Base-by-base conservation (phyloP, 2,113 vertebrate species). In the Menura novaehollandiae region DNA sequence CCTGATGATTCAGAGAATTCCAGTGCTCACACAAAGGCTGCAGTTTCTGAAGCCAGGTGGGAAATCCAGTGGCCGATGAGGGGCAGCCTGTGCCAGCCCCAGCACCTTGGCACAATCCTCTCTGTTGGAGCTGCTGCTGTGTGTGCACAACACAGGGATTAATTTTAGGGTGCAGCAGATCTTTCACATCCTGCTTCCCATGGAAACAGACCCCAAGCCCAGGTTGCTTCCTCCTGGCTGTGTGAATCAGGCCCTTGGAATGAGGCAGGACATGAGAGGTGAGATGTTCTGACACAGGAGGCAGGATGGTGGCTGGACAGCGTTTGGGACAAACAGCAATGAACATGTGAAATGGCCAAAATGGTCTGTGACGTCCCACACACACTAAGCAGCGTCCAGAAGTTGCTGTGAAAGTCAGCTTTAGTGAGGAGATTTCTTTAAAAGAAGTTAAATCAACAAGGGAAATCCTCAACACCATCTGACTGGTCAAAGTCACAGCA, bases 191-290 rank as follows among this genome's bases (percentile, higher is more conserved):
- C 59, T 76, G 44, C 59, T 78, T 27, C 64, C 10, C 28, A 7
- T 0, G 1, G 37, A 22, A 80, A 63, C 8, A 63, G 63, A 62
- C 15, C 63, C 44, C 19, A 13, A 0, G 13, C 13, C 5, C 2
- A 13, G 55, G 67, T 60, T 93, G 76, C 67, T 92, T 32, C 0
- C 51, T 62, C 76, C 77, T n/a, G 32, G 13, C 41, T 23, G 18
- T 17, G 52, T 46, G 89, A 79, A 95, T 94, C 90, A 89, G 96
- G 79, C 76, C 79, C 75, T 81, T 60, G 52, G 41, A 44, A 66
- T 6, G 60, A 60, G 58, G 44, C 59, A n/a, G 1, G 1, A 43
- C 67, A 17, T 0, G 24, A 76, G 26, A 2, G 23, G 44, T 8
- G 27, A 68, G 46, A 44, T 77, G 79, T 21, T 53, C 51, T 78